These are phyloP conservation scores for Plotosus lineatus DNA, from an alignment of 2,113 vertebrate genomes.

Conservation along the genomic window DNA sequence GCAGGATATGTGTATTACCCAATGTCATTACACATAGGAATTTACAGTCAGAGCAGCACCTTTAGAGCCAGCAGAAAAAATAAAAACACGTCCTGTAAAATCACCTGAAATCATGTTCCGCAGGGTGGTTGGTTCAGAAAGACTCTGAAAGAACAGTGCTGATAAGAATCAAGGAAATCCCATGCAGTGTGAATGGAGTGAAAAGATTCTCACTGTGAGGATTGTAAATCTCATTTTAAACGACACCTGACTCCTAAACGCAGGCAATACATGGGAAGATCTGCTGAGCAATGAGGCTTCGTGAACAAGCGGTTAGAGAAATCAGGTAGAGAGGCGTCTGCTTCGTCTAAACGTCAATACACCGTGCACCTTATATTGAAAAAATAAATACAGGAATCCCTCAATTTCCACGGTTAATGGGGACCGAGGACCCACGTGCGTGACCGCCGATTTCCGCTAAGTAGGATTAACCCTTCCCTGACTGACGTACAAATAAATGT, in stretches of 20 bases:
- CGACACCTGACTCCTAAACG: not conserved
- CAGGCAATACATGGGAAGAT: not conserved
- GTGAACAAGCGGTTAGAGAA: not conserved
- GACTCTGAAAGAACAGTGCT: not conserved
- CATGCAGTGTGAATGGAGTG: not conserved
- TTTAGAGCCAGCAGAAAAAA: slow-evolving; percentile 61
- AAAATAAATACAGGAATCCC: no score
- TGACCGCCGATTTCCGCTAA: no score
- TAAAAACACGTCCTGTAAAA: slow-evolving; percentile 48
- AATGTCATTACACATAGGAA: slow-evolving; percentile 52
- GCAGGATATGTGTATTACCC: slow-evolving; percentile 41
- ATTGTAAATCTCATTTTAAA: not conserved
- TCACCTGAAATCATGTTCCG: slow-evolving; percentile 10
- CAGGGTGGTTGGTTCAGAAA: not conserved
- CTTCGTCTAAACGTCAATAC: no score
- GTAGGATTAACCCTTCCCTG: no score
- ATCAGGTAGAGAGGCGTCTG: no score
- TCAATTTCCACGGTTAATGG: no score
- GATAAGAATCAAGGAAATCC: not conserved
- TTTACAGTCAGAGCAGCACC: slow-evolving; percentile 56
- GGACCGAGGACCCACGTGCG: no score
- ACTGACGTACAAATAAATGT: no score
- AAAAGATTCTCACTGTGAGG: not conserved
- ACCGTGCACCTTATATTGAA: no score
- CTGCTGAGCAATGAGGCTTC: not conserved